A percentile compares a stretch with the other conserved stretches of the same genome.
phyloP scores from a whole-genome alignment of 2,888 invertebrate genomes.

The Drosophila trichaetosa region DNA sequence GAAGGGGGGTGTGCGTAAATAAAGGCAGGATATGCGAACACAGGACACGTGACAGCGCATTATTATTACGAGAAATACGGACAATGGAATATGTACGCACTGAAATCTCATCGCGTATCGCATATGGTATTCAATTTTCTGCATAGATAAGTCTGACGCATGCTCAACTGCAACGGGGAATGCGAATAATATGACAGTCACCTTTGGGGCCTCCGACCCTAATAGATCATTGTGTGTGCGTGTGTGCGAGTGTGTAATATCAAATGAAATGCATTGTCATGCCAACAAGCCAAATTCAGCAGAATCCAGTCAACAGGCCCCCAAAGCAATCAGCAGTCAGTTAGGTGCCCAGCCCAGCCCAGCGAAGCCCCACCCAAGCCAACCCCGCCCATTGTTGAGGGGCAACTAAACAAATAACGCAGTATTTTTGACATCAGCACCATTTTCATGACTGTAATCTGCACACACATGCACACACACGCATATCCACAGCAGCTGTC shows the following conservation, averaged over 20 bases:
- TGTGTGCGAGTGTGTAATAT: slow-evolving; percentile 27
- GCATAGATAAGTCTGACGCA: slow-evolving; percentile 71
- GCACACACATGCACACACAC: slow-evolving; percentile 27
- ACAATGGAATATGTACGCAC: slow-evolving; percentile 31
- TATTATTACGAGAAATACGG: slow-evolving; percentile 46
- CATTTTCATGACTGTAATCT: slow-evolving; percentile 53
- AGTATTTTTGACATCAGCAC: slow-evolving; percentile 66
- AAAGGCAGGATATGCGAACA: not conserved
- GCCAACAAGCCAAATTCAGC: slow-evolving; percentile 42
- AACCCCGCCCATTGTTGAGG: not conserved
- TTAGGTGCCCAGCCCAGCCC: slow-evolving; percentile 4
- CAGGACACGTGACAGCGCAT: slow-evolving; percentile 69
- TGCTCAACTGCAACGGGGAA: slow-evolving; percentile 44
- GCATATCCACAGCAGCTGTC: slow-evolving; percentile 39
- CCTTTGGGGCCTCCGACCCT: slow-evolving; percentile 61
- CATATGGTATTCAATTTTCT: slow-evolving; percentile 75
- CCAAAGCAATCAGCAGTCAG: slow-evolving; percentile 7
- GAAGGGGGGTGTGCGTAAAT: not conserved
- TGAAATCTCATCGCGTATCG: slow-evolving; percentile 28
- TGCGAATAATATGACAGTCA: slow-evolving; percentile 72
- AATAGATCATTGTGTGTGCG: slow-evolving; percentile 67
- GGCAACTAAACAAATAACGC: slow-evolving; percentile 69
- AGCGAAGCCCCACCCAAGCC: slow-evolving; percentile 6
- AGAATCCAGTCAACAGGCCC: slow-evolving; percentile 21
- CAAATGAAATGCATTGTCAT: slow-evolving; percentile 80